A percentile compares a stretch with the other conserved stretches of the same genome.
Evolutionary conservation across 2,888 invertebrate genomes (phyloP).

Genomic region (Plemyria rubiginata): DNA sequence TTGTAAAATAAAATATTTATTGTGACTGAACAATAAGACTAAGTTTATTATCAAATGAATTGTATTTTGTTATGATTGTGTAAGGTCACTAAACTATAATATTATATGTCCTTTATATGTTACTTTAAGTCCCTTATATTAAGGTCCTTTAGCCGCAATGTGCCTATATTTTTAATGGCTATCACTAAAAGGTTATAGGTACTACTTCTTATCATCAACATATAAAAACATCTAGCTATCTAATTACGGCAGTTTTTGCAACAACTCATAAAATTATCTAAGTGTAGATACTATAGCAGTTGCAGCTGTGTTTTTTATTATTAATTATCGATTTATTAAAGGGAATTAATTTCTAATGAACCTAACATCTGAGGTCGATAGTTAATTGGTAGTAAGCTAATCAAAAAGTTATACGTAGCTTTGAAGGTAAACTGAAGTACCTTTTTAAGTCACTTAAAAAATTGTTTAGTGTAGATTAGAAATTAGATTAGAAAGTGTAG

Average conservation of each 20-base stretch:
- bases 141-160: too few relatives aligned
- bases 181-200: too few relatives aligned
- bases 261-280: background rate
- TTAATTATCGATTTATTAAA: slow-evolving; percentile 5
- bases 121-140: too few relatives aligned
- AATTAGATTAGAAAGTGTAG: too few relatives aligned
- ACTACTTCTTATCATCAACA: background rate
- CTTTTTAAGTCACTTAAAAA: background rate
- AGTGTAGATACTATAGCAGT: background rate
- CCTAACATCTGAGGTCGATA: background rate
- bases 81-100: too few relatives aligned
- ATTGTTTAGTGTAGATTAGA: too few relatives aligned
- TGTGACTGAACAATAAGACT: background rate
- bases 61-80: too few relatives aligned
- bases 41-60: background rate
- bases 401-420: background rate
- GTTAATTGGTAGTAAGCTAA: slow-evolving; percentile 9
- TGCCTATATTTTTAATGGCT: too few relatives aligned
- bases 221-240: background rate
- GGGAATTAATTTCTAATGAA: slow-evolving; percentile 6
- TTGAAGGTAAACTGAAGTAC: background rate
- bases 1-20: background rate
- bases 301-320: slow-evolving; percentile 7
- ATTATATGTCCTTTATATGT: too few relatives aligned
- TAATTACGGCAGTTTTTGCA: background rate